Percentiles rank a stretch among this genome's conserved stretches.
These are phyloP conservation scores for Sebastolobus alascanus DNA, from an alignment of 2,797 vertebrate genomes.

Conservation along the genomic window DNA sequence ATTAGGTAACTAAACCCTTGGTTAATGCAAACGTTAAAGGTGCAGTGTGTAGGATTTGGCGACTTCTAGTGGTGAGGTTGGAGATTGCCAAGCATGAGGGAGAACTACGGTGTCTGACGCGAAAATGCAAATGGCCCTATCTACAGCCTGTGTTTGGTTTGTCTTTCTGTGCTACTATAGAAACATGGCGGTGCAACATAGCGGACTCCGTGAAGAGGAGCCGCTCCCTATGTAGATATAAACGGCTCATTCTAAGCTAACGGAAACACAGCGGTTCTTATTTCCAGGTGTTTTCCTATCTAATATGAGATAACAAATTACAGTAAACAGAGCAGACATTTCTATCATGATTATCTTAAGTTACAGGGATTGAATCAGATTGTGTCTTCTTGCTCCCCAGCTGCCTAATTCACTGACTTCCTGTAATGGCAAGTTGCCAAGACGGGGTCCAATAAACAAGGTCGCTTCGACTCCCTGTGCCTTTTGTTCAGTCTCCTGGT, in stretches of 20 bases:
- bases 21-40: background rate
- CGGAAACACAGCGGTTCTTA: too few species aligned
- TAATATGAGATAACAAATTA: background rate
- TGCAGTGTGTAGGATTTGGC: background rate
- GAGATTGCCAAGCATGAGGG: too few species aligned
- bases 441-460: slow-evolving; percentile 12
- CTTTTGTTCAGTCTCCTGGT: slow-evolving; percentile 28
- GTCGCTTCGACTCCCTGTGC: background rate
- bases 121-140: too few species aligned
- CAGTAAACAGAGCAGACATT: slow-evolving; percentile 5
- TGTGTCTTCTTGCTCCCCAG: background rate
- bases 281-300: background rate
- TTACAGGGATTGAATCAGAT: slow-evolving; percentile 15
- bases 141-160: too few species aligned
- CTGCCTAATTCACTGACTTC: slow-evolving; percentile 38
- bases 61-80: background rate
- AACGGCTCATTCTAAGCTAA: too few species aligned
- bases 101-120: too few species aligned
- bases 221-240: too few species aligned
- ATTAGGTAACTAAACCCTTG: background rate
- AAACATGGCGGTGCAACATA: too few species aligned
- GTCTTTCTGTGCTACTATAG: too few species aligned
- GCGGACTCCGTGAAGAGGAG: too few species aligned
- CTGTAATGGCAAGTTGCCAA: slow-evolving; percentile 32
- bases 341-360: slow-evolving; percentile 18